A percentile compares a stretch with the other conserved stretches of the same genome.
Conservation (phyloP, 2,888 invertebrate species). For the Coleophora deauratella region DNA sequence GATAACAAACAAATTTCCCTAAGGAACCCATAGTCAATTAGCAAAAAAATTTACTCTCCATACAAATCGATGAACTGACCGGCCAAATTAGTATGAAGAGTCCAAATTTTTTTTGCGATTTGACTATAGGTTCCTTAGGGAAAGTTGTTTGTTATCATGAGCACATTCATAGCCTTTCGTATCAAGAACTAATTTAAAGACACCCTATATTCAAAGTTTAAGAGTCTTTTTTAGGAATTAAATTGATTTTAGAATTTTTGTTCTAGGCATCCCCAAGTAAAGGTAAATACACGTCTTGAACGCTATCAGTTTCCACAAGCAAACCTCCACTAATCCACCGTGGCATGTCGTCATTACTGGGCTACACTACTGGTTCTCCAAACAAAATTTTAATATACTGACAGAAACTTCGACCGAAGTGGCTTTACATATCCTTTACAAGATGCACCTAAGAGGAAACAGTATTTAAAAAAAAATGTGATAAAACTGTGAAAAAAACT, state of each 20-base stretch:
- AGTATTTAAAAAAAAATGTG: slow-evolving; percentile 64
- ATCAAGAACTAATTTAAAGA: too few species aligned
- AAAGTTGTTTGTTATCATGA: too few species aligned
- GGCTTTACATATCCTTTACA: slow-evolving; percentile 26
- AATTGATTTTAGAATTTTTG: slow-evolving; percentile 1
- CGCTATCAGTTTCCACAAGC: slow-evolving; percentile 41
- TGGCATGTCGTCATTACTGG: slow-evolving; percentile 29
- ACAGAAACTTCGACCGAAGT: slow-evolving; percentile 22
- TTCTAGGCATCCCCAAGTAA: slow-evolving; percentile 52
- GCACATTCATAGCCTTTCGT: too few species aligned
- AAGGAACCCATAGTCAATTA: too few species aligned
- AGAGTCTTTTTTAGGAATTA: too few species aligned
- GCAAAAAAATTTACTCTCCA: too few species aligned
- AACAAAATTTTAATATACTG: slow-evolving; percentile 7
- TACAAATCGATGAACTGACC: too few species aligned
- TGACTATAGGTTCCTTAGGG: too few species aligned
- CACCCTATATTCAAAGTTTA: slow-evolving; percentile 38
- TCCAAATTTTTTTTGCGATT: too few species aligned
- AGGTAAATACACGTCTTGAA: slow-evolving; percentile 59
- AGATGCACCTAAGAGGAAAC: slow-evolving; percentile 41
- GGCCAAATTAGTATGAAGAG: too few species aligned
- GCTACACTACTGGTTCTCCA: not conserved
- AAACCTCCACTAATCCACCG: slow-evolving; percentile 37
- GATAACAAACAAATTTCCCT: too few species aligned
- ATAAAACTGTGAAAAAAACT: slow-evolving; percentile 62